Percentiles rank a stretch among this genome's conserved stretches.
These are phyloP conservation scores for Sanderia malayensis DNA, from an alignment of 30 jellyfish, hydroid and myxozoan species.

Conservation along the genomic window DNA sequence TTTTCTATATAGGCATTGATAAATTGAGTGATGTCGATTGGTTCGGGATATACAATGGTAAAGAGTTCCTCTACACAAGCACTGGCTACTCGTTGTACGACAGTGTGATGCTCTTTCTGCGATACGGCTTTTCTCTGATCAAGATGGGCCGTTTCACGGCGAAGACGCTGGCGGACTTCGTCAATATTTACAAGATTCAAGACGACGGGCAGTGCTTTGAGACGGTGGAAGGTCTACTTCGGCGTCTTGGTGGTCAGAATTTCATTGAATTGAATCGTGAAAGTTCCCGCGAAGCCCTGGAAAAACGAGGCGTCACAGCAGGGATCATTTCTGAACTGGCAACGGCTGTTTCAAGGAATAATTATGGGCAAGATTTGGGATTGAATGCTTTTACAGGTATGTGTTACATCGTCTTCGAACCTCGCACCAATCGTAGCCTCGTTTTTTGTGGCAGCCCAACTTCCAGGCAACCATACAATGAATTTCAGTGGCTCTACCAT, in stretches of 20 bases:
- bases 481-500: no score
- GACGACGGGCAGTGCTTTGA: slow-evolving; percentile 67
- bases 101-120: slow-evolving; percentile 62
- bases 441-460: no score
- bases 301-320: slow-evolving; percentile 42
- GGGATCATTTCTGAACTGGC: slow-evolving; percentile 66
- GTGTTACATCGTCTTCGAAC: no score
- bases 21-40: slow-evolving; percentile 4
- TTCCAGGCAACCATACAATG: no score
- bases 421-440: no score
- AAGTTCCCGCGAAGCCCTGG: slow-evolving; percentile 45
- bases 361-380: slow-evolving; percentile 81
- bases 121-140: slow-evolving; percentile 76
- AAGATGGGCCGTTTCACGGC: slow-evolving; percentile 45
- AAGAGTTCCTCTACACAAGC: slow-evolving; percentile 56
- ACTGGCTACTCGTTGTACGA: slow-evolving; percentile 26
- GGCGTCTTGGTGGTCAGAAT: slow-evolving; percentile 61
- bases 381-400: slow-evolving; percentile 83
- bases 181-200: slow-evolving; percentile 58
- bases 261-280: slow-evolving; percentile 46
- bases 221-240: slow-evolving; percentile 53
- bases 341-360: slow-evolving; percentile 71
- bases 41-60: slow-evolving; percentile 82
- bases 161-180: slow-evolving; percentile 48
- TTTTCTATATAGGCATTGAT: no score